Conservation (phyloP, 2,888 invertebrate genomes). For the Drosophila neotestacea region DNA sequence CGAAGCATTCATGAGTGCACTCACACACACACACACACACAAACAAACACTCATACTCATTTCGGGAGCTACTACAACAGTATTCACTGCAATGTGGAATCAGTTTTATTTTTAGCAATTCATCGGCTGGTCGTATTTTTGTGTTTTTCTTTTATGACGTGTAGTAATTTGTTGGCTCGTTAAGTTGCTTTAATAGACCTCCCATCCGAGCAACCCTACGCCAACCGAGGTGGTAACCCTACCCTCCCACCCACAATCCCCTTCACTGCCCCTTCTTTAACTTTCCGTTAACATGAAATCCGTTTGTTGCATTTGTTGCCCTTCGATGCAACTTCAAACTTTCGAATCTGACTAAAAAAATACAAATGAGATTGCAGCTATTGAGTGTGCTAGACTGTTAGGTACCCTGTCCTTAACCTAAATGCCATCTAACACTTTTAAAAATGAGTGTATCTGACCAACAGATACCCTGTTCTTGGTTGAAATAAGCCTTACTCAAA, state of each 20-base stretch:
- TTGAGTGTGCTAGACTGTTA: not conserved
- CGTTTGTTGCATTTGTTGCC: conserved; percentile 31
- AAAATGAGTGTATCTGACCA: not conserved
- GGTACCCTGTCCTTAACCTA: not conserved
- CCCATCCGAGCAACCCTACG: not conserved
- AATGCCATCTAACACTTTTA: not conserved
- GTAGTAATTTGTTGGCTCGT: conserved; percentile 85
- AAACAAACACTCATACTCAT: not conserved
- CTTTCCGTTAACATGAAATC: conserved; percentile 15
- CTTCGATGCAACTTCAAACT: conserved; percentile 26
- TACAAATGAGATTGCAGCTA: not conserved
- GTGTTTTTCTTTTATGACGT: conserved; percentile 83
- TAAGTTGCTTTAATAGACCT: conserved; percentile 76
- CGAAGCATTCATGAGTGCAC: conserved; percentile 21
- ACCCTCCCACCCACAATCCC: not conserved
- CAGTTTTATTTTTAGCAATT: conserved; percentile 47
- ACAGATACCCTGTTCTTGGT: not conserved
- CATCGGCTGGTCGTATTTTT: conserved; percentile 40
- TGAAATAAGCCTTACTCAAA: no score
- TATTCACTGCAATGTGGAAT: not conserved
- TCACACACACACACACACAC: conserved; percentile 10
- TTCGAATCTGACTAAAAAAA: conserved; percentile 14
- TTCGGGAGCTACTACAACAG: not conserved
- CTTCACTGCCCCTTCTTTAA: not conserved
- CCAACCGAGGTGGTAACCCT: conserved; percentile 1